Base-by-base conservation (phyloP, 2,888 invertebrate species). In the Dione vanillae region DNA sequence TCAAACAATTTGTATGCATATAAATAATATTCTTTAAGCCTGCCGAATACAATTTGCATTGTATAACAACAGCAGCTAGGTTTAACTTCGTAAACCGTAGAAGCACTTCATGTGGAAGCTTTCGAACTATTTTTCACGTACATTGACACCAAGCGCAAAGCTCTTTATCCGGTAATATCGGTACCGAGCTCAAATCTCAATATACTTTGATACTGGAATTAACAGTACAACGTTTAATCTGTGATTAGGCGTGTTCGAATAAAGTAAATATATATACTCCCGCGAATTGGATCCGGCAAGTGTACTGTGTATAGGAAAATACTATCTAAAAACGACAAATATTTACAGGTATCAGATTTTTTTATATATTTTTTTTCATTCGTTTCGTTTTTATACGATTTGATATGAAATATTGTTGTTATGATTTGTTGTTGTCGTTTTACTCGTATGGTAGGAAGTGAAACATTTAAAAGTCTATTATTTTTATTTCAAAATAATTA, bases 161-260 rank as follows among this genome's bases (percentile, higher is more conserved):
- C 69, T 64, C 62, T 69, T 69, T 69, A 69, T 69, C 69, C 68
- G 47, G 54, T 62, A 69, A 69, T 69, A 69, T 69, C 62, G 54
- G 52, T 69, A 56, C 20, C 35, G 62, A 43, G 68, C 45, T 69
- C 62, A 69, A 69, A 47, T 43, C 52, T 16, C 62, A 64, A 62
- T 69, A 69, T 64, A 62, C 40, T 62, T 67, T 67, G 61, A 54
- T 52, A 54, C 62, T 35, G 37, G 62, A 35, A 69, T 69, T 54
- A 69, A 45, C 45, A 62, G 37, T 62, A 69, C 62, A 68, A 51
- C 47, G 62, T 45, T 37, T 64, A 16, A 49, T 6, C 54, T 69
- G 61, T 64, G 61, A 69, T 69, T 62, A 64, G 47, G 14, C 49
- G 45, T 45, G 37, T 49, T 14, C 40, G n/a, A 37, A 16, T 64